A percentile compares a stretch with the other conserved stretches of the same genome.
Evolutionary conservation across 2,113 vertebrate species (phyloP).

Genomic region (Vombatus ursinus): DNA sequence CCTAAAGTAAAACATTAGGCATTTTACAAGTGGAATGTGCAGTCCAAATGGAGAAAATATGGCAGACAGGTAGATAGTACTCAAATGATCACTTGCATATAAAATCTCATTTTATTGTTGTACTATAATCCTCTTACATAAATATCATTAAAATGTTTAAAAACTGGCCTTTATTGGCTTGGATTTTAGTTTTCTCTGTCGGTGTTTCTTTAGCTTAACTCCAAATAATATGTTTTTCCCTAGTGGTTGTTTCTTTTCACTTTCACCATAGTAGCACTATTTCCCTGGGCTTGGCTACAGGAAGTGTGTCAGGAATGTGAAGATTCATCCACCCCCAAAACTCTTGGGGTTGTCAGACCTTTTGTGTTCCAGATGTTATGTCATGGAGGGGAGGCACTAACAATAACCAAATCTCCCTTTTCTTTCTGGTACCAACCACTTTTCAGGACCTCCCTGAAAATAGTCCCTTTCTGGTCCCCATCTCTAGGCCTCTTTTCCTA

Average conservation of each 20-base stretch:
- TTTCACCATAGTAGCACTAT: background rate
- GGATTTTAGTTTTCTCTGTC: background rate
- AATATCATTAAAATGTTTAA: slow-evolving; percentile 38
- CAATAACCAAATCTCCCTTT: background rate
- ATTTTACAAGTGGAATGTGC: background rate
- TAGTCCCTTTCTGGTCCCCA: background rate
- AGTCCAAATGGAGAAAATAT: background rate
- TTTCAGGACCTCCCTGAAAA: slow-evolving; percentile 6
- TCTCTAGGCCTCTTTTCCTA: slow-evolving; percentile 11
- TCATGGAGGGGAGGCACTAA: background rate
- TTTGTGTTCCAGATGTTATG: background rate
- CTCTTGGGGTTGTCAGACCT: background rate
- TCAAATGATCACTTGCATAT: background rate
- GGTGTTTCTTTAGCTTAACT: background rate
- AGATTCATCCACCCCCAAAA: background rate
- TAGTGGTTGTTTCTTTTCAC: background rate
- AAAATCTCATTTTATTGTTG: slow-evolving; percentile 34
- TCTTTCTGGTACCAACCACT: background rate
- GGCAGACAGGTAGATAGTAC: slow-evolving; percentile 29
- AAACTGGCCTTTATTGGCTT: slow-evolving; percentile 7
- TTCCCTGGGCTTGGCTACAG: background rate
- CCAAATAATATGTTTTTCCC: background rate
- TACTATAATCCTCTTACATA: slow-evolving; percentile 18
- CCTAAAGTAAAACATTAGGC: background rate
- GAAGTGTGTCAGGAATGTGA: background rate